Percentiles rank a stretch among this genome's conserved stretches.
Evolutionary conservation across 2,888 invertebrate species (phyloP).

Genomic region (Salticus scenicus): DNA sequence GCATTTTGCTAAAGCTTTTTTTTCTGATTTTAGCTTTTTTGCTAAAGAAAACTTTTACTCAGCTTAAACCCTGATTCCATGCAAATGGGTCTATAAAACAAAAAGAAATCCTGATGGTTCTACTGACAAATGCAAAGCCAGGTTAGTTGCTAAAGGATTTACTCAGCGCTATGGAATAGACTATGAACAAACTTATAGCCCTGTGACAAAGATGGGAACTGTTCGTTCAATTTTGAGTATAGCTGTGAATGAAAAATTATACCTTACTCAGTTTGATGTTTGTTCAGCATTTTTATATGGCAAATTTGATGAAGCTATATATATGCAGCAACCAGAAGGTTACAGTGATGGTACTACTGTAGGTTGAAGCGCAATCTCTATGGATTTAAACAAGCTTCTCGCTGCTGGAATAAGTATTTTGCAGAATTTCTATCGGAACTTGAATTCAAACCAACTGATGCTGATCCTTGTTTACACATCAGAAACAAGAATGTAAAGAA

Average conservation of each 20-base stretch:
- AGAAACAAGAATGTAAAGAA: constrained; percentile 15
- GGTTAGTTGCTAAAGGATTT: constrained; percentile 24
- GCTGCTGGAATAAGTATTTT: constrained; percentile 51
- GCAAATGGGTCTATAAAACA: constrained; percentile 60
- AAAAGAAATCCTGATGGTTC: constrained; percentile 64
- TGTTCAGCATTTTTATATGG: too few species aligned
- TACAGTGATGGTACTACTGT: too few species aligned
- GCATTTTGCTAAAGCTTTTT: too few species aligned
- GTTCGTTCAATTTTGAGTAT: too few species aligned
- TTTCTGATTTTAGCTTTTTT: too few species aligned
- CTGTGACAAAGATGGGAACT: not conserved
- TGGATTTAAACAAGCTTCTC: constrained; percentile 63
- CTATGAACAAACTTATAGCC: constrained; percentile 30
- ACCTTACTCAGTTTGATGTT: too few species aligned
- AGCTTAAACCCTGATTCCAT: constrained; percentile 3
- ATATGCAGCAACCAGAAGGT: too few species aligned
- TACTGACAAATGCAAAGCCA: constrained; percentile 13
- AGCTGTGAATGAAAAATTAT: too few species aligned
- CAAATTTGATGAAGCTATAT: too few species aligned
- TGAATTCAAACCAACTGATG: constrained; percentile 36
- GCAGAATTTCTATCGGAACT: constrained; percentile 23
- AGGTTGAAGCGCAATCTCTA: constrained; percentile 31
- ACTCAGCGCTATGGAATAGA: constrained; percentile 30
- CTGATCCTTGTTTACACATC: constrained; percentile 33
- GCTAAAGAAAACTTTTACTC: too few species aligned